Evolutionary conservation across 2,888 invertebrate genomes (phyloP).

Genomic region (Panopea generosa): DNA sequence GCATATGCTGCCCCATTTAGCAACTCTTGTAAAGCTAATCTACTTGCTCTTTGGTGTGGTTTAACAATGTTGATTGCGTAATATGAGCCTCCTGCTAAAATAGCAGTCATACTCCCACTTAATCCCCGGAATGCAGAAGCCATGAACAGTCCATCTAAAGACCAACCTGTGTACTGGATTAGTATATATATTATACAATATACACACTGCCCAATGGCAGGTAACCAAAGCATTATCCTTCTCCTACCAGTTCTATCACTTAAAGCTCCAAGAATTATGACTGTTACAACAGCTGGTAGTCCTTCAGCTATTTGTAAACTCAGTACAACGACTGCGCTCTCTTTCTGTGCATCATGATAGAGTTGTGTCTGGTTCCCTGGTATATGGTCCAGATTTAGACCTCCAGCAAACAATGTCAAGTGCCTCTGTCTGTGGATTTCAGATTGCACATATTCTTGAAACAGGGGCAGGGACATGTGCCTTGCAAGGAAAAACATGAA

Average conservation of each 20-base stretch:
- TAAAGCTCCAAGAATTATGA: constrained; percentile 82
- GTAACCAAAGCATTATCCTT: constrained; percentile 83
- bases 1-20: constrained; percentile 81
- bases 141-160: constrained; percentile 80
- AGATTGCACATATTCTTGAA: constrained; percentile 79
- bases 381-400: constrained; percentile 39
- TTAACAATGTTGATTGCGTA: constrained; percentile 79
- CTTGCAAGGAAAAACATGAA: constrained; percentile 78
- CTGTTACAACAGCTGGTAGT: constrained; percentile 80
- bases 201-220: constrained; percentile 79
- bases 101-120: constrained; percentile 81
- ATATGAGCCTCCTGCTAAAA: constrained; percentile 78
- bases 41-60: constrained; percentile 74
- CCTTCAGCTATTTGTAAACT: constrained; percentile 83
- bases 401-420: constrained; percentile 23
- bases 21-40: constrained; percentile 79
- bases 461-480: constrained; percentile 80
- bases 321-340: constrained; percentile 75
- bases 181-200: constrained; percentile 80
- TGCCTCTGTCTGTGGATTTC: constrained; percentile 69
- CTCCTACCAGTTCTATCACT: constrained; percentile 82
- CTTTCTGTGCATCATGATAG: constrained; percentile 75
- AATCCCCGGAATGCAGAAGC: constrained; percentile 80
- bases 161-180: constrained; percentile 79
- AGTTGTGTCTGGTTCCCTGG: constrained; percentile 47